phyloP scores from a whole-genome alignment of 2,888 invertebrate species.

The Neoscelio sp. region DNA sequence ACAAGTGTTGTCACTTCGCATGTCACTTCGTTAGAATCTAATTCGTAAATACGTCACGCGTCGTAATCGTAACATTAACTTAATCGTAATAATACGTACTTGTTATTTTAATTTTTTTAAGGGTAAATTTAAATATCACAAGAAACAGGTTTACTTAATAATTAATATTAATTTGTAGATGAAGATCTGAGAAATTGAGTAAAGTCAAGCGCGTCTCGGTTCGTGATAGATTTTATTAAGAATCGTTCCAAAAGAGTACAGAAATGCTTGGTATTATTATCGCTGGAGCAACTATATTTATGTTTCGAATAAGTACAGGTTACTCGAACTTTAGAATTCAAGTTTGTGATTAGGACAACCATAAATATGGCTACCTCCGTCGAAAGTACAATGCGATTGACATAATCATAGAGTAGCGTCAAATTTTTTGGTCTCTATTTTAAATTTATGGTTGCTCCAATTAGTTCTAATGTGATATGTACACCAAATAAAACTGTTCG shows the following conservation, averaged over 20 bases:
- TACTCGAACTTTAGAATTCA: constrained; percentile 53
- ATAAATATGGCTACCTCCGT: constrained; percentile 48
- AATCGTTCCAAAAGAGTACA: constrained; percentile 14
- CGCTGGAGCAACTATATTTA: constrained; percentile 56
- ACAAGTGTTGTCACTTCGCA: too few species aligned
- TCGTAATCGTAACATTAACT: too few species aligned
- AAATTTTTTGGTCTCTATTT: constrained; percentile 42
- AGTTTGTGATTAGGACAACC: constrained; percentile 63
- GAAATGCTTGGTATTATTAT: constrained; percentile 49
- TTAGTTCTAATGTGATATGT: constrained; percentile 55
- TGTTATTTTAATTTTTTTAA: too few species aligned
- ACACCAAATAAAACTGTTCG: constrained; percentile 27
- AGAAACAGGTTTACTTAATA: too few species aligned
- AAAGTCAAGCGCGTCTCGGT: constrained; percentile 12
- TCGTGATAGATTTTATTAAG: constrained; percentile 45
- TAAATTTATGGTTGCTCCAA: constrained; percentile 58
- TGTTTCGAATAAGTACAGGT: constrained; percentile 61
- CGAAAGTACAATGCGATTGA: constrained; percentile 54
- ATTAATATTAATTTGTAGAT: too few species aligned
- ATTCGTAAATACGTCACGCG: too few species aligned
- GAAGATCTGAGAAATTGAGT: background rate
- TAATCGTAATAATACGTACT: too few species aligned
- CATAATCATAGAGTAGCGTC: constrained; percentile 58
- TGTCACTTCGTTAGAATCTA: too few species aligned
- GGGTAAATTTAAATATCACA: too few species aligned